These are phyloP conservation scores for Micronycteris hirsuta DNA, from an alignment of 2,113 vertebrate species.

Conservation along the genomic window DNA sequence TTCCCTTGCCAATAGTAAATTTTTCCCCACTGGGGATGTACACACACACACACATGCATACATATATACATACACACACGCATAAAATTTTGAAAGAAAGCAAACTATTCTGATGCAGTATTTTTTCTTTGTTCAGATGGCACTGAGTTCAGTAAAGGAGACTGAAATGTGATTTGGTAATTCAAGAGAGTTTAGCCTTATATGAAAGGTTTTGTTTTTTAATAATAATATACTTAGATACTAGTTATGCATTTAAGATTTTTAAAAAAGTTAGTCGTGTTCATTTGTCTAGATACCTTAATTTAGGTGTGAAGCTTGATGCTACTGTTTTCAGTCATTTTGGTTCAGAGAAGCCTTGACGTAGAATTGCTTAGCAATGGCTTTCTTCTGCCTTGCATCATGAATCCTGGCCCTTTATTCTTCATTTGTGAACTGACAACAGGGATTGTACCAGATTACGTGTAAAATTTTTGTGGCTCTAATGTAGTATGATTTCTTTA, in stretches of 20 bases:
- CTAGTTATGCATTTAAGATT: not conserved
- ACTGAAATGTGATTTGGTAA: not conserved
- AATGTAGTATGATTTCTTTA: not conserved
- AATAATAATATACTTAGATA: not conserved
- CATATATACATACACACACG: not conserved
- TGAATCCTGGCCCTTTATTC: not conserved
- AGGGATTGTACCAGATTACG: not conserved
- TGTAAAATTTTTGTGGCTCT: not conserved
- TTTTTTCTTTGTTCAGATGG: not conserved
- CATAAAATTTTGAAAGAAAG: not conserved
- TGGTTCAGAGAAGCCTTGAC: not conserved
- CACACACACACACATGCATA: not conserved
- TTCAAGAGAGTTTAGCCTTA: not conserved
- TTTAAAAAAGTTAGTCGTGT: not conserved
- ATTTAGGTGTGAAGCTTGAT: not conserved
- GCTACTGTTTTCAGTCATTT: not conserved
- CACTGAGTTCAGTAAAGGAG: not conserved
- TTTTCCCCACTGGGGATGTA: not conserved
- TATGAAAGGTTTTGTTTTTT: slow-evolving; percentile 8
- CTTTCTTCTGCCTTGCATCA: not conserved
- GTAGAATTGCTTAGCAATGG: not conserved
- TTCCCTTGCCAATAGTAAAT: not conserved
- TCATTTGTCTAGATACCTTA: not conserved
- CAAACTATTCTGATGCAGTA: not conserved
- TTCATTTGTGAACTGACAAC: not conserved